Percentiles rank a stretch among this genome's conserved stretches.
These are phyloP conservation scores for Pseudopleuronectes americanus DNA, from an alignment of 2,797 vertebrate species.

Conservation along the genomic window DNA sequence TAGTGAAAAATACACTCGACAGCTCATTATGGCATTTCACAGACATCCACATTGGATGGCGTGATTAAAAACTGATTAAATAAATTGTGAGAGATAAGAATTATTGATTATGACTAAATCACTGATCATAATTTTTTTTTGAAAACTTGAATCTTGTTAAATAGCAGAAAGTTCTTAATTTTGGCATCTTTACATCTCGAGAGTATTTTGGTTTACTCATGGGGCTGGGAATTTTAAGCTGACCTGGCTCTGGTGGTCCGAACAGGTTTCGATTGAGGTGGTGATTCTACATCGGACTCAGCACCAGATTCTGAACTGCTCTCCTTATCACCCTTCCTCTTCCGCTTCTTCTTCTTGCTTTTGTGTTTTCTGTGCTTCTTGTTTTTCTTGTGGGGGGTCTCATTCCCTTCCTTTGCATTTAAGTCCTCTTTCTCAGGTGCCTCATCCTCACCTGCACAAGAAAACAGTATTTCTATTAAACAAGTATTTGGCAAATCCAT, in stretches of 20 bases:
- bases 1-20: background rate
- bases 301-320: slow-evolving; percentile 86
- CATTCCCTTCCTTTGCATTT: slow-evolving; percentile 76
- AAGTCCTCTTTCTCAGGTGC: slow-evolving; percentile 76
- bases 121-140: too few relatives aligned
- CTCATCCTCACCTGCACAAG: slow-evolving; percentile 78
- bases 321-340: slow-evolving; percentile 83
- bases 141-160: background rate
- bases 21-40: background rate
- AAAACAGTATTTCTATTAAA: slow-evolving; percentile 20
- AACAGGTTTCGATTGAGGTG: slow-evolving; percentile 57
- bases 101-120: background rate
- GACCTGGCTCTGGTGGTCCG: slow-evolving; percentile 82
- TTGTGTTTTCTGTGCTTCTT: slow-evolving; percentile 88
- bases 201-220: background rate
- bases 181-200: background rate
- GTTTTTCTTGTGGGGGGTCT: slow-evolving; percentile 84
- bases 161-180: background rate
- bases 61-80: background rate
- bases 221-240: background rate
- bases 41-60: background rate
- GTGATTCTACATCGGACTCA: slow-evolving; percentile 80
- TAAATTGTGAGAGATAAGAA: background rate
- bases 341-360: slow-evolving; percentile 87
- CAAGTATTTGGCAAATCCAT: slow-evolving; percentile 2